A percentile compares a stretch with the other conserved stretches of the same genome.
These are phyloP conservation scores for Procambarus clarkii DNA, from an alignment of 1,140 invertebrate genomes.

Conservation along the genomic window DNA sequence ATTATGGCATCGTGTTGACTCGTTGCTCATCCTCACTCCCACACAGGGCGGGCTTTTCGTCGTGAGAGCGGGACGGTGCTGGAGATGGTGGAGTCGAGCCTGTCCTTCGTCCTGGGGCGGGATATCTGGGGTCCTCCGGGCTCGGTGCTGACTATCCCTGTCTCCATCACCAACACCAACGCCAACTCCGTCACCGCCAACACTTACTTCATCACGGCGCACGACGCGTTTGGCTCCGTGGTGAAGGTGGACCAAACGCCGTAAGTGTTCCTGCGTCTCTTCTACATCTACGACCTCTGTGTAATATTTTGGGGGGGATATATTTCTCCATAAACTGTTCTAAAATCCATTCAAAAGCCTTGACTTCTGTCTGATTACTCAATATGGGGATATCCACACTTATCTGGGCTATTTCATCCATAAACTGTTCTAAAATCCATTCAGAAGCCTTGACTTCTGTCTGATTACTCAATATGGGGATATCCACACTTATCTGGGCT, in stretches of 20 bases:
- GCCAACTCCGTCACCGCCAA: neutral
- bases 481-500: too few relatives aligned
- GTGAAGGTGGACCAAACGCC: conserved; percentile 14
- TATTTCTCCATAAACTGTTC: too few relatives aligned
- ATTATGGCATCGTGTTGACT: too few relatives aligned
- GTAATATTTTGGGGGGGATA: too few relatives aligned
- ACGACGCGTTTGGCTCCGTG: conserved; percentile 28
- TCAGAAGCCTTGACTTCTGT: neutral
- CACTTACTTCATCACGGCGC: conserved; percentile 47
- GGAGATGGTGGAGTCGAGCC: conserved; percentile 27
- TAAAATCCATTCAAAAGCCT: neutral
- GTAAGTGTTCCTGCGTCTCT: neutral
- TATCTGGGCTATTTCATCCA: too few relatives aligned
- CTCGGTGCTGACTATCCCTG: conserved; percentile 8
- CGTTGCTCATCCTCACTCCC: neutral
- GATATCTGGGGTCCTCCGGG: conserved; percentile 61
- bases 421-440: too few relatives aligned
- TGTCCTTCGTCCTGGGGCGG: conserved; percentile 40
- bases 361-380: neutral
- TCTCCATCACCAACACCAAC: conserved; percentile 42
- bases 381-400: too few relatives aligned
- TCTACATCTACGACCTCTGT: neutral
- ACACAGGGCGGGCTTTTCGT: conserved; percentile 31
- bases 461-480: neutral
- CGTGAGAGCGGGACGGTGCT: conserved; percentile 36